phyloP scores from a whole-genome alignment of 2,797 vertebrate genomes.

The Tapera naevia region DNA sequence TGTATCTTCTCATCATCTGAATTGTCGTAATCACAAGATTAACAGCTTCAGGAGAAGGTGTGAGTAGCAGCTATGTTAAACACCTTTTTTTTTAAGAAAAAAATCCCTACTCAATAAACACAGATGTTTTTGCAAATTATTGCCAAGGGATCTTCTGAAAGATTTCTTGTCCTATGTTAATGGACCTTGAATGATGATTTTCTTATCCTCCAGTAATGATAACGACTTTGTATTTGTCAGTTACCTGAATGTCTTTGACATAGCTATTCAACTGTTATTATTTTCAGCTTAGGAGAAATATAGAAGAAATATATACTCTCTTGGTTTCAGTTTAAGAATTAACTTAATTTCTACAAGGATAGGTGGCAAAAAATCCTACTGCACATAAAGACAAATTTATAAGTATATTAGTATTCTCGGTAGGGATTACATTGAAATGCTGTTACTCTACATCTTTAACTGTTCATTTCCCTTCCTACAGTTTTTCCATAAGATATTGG shows the following conservation, averaged over 20 bases:
- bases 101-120: not conserved
- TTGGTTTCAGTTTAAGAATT: not conserved
- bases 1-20: not conserved
- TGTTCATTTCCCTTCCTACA: not conserved
- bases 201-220: not conserved
- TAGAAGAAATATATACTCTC: not conserved
- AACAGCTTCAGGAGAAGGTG: not conserved
- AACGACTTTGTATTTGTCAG: not conserved
- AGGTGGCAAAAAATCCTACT: not conserved
- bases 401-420: not conserved
- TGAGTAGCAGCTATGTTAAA: not conserved
- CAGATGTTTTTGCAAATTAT: not conserved
- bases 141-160: not conserved
- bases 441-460: not conserved
- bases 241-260: not conserved
- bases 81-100: not conserved
- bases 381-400: not conserved
- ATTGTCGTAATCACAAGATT: not conserved
- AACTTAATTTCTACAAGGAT: not conserved
- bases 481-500: not conserved
- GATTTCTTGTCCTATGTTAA: not conserved
- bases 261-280: not conserved
- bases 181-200: not conserved
- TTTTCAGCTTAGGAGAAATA: not conserved
- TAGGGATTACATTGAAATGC: not conserved